These are phyloP conservation scores for Merluccius polli DNA, from an alignment of 2,797 vertebrate species.

Conservation along the genomic window DNA sequence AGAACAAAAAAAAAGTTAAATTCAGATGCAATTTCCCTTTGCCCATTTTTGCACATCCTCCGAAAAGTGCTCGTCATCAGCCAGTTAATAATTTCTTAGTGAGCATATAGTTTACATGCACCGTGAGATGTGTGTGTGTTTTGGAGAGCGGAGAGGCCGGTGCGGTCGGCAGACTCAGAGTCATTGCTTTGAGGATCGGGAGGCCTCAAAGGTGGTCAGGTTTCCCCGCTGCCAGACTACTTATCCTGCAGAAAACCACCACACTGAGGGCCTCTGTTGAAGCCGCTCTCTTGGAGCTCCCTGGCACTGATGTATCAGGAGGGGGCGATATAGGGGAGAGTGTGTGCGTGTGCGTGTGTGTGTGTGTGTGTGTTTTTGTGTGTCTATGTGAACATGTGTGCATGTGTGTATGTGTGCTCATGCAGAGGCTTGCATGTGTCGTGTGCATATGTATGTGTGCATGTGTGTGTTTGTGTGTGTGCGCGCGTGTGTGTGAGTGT, in stretches of 20 bases:
- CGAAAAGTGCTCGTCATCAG: background rate
- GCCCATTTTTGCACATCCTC: too few relatives aligned
- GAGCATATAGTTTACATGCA: background rate
- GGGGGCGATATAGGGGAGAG: background rate
- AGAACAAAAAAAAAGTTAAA: too few relatives aligned
- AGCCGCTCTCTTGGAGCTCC: conserved; percentile 39
- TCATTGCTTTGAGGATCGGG: conserved; percentile 27
- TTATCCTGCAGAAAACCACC: conserved; percentile 47
- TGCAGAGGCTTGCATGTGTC: background rate
- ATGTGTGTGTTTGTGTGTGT: background rate
- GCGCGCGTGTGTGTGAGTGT: background rate
- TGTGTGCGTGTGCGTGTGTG: background rate
- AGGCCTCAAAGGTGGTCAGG: conserved; percentile 30
- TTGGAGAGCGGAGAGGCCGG: background rate
- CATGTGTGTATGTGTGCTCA: background rate
- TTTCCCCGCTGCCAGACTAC: conserved; percentile 35
- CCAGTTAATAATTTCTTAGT: background rate
- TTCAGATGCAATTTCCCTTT: too few relatives aligned
- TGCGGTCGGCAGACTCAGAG: conserved; percentile 12
- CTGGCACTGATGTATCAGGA: conserved; percentile 41
- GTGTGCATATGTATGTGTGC: background rate
- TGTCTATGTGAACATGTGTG: conserved; percentile 1
- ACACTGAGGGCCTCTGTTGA: conserved; percentile 63
- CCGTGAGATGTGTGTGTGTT: background rate
- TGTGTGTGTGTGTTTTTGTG: background rate